Percentiles rank a stretch among this genome's conserved stretches.
phyloP scores from a whole-genome alignment of 1,140 invertebrate species.

The Drosophila simulans region DNA sequence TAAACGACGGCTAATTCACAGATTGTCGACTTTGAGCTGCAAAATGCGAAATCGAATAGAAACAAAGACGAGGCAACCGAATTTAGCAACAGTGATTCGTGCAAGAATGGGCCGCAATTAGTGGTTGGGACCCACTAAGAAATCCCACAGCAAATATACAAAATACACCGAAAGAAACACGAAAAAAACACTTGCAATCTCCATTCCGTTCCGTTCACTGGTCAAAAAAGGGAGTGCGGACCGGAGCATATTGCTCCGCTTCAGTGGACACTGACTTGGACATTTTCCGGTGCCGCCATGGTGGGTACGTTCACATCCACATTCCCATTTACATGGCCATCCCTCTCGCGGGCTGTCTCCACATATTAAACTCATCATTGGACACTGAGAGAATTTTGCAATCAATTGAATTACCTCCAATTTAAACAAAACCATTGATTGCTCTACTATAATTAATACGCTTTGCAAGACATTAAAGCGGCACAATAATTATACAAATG shows the following conservation, averaged over 20 bases:
- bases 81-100: slow-evolving; percentile 7
- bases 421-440: not conserved
- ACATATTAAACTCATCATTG: slow-evolving; percentile 53
- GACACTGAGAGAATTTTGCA: slow-evolving; percentile 1
- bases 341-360: slow-evolving; percentile 11
- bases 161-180: slow-evolving; percentile 17
- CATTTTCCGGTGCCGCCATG: slow-evolving; percentile 54
- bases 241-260: slow-evolving; percentile 41
- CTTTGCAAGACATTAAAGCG: too few species aligned
- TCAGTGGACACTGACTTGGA: slow-evolving; percentile 76
- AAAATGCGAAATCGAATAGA: slow-evolving; percentile 33
- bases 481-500: too few species aligned
- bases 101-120: slow-evolving; percentile 26
- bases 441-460: too few species aligned
- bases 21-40: slow-evolving; percentile 19
- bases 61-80: slow-evolving; percentile 5
- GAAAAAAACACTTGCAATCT: slow-evolving; percentile 1
- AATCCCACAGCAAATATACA: slow-evolving; percentile 19
- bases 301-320: slow-evolving; percentile 46
- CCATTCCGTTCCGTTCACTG: slow-evolving; percentile 35
- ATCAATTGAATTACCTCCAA: not conserved
- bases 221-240: slow-evolving; percentile 8
- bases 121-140: slow-evolving; percentile 14
- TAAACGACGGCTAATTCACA: slow-evolving; percentile 52
- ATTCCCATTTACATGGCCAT: slow-evolving; percentile 49